These are phyloP conservation scores for Lepilemur septentrionalis DNA, from an alignment of 2,797 vertebrate species.

Conservation along the genomic window DNA sequence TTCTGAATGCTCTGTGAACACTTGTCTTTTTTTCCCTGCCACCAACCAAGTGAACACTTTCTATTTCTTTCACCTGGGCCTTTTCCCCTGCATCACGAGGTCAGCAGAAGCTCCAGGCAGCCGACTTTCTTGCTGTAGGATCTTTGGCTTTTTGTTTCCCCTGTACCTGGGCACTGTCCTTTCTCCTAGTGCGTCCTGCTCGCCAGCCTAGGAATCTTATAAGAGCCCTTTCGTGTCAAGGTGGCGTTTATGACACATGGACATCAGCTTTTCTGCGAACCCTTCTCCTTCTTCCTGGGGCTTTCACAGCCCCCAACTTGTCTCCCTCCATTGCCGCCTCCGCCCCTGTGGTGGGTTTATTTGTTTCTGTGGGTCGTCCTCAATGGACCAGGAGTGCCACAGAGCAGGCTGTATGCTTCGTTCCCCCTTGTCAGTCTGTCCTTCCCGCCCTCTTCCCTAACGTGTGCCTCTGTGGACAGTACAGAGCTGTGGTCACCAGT, in stretches of 20 bases:
- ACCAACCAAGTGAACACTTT: background rate
- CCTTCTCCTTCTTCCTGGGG: background rate
- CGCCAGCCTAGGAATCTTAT: background rate
- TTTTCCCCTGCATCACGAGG: background rate
- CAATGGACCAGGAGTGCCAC: background rate
- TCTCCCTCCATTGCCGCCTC: too few species aligned
- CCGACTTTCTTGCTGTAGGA: background rate
- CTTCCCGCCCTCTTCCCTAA: background rate
- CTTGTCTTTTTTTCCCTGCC: background rate
- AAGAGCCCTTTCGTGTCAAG: background rate
- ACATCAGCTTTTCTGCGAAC: background rate
- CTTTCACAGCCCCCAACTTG: background rate
- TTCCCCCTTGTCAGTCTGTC: background rate
- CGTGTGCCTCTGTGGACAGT: accelerated
- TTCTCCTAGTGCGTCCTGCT: background rate
- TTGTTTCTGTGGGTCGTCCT: background rate
- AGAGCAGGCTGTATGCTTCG: accelerated
- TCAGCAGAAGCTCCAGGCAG: background rate
- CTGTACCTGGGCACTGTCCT: background rate
- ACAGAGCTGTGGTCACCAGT: background rate
- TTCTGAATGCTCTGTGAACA: background rate
- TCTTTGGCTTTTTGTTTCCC: background rate
- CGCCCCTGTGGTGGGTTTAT: too few species aligned
- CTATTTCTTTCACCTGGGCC: background rate
- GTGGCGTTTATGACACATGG: accelerated